Conservation (phyloP, 2,113 vertebrate species). For the Dipodomys ordii region DNA sequence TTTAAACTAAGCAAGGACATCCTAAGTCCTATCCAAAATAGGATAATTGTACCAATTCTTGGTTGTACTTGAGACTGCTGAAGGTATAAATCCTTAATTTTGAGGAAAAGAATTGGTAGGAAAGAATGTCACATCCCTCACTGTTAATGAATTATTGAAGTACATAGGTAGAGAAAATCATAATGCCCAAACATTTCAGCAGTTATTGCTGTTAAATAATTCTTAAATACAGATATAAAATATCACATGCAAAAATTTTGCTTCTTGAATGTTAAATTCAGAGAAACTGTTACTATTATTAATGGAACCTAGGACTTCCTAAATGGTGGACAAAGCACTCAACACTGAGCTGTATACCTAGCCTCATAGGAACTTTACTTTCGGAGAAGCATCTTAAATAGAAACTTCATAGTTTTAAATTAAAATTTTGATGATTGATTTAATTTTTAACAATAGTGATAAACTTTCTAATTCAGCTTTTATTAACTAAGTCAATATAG, state of each 20-base stretch:
- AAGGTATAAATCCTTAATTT: slow-evolving; percentile 21
- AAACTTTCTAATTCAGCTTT: neutral
- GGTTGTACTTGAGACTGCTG: neutral
- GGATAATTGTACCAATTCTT: slow-evolving; percentile 20
- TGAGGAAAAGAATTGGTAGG: slow-evolving; percentile 34
- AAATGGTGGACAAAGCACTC: neutral
- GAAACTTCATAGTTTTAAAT: neutral
- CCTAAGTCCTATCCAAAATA: neutral
- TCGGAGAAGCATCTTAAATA: slow-evolving; percentile 7
- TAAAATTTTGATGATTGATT: neutral
- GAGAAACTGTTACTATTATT: neutral
- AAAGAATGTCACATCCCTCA: neutral
- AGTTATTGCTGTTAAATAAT: neutral
- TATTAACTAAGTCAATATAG: slow-evolving; percentile 21
- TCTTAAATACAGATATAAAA: neutral
- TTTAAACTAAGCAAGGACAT: slow-evolving; percentile 21
- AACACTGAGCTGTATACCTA: neutral
- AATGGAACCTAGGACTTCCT: neutral
- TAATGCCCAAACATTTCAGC: slow-evolving; percentile 3
- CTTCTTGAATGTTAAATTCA: slow-evolving; percentile 49
- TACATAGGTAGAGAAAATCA: neutral
- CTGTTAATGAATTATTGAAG: neutral
- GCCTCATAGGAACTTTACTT: slow-evolving; percentile 1
- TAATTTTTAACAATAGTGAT: too few species aligned
- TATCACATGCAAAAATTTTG: slow-evolving; percentile 11